Percentiles rank a stretch among this genome's conserved stretches.
These are phyloP conservation scores for Prietella phreatophila DNA, from an alignment of 2,113 vertebrate genomes.

Conservation along the genomic window DNA sequence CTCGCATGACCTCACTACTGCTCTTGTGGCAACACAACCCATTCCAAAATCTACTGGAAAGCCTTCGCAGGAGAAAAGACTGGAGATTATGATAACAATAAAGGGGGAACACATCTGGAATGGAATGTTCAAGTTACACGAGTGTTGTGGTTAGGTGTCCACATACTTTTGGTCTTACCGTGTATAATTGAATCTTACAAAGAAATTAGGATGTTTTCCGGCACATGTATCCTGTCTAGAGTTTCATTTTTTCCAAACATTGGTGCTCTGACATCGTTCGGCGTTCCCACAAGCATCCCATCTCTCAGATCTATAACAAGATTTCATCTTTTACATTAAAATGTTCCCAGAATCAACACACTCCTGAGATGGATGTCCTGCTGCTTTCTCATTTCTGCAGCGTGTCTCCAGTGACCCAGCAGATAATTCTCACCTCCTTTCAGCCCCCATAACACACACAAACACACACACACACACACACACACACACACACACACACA, in stretches of 20 bases:
- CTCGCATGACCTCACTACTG: neutral
- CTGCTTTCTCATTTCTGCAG: constrained; percentile 32
- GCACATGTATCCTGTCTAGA: neutral
- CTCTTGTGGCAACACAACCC: neutral
- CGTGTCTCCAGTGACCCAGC: constrained; percentile 7
- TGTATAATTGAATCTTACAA: neutral
- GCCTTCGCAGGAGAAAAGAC: neutral
- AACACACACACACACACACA: constrained; percentile 15
- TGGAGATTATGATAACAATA: neutral
- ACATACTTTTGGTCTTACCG: neutral
- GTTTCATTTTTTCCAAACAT: neutral
- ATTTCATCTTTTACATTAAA: constrained; percentile 3
- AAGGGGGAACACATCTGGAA: neutral
- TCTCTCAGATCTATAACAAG: neutral
- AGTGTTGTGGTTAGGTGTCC: neutral
- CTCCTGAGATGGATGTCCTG: constrained; percentile 10
- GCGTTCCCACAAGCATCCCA: neutral
- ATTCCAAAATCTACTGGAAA: neutral
- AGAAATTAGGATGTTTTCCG: neutral
- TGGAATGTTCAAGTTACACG: neutral
- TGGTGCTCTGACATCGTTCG: neutral
- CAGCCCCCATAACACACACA: constrained; percentile 11
- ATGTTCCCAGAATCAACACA: constrained; percentile 7
- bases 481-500: constrained; percentile 26
- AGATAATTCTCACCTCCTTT: constrained; percentile 14